Evolutionary conservation across 2,113 vertebrate genomes (phyloP), one percentile per base, ranked within the genome.

Genomic region (Cephalopholis sonnerati): DNA sequence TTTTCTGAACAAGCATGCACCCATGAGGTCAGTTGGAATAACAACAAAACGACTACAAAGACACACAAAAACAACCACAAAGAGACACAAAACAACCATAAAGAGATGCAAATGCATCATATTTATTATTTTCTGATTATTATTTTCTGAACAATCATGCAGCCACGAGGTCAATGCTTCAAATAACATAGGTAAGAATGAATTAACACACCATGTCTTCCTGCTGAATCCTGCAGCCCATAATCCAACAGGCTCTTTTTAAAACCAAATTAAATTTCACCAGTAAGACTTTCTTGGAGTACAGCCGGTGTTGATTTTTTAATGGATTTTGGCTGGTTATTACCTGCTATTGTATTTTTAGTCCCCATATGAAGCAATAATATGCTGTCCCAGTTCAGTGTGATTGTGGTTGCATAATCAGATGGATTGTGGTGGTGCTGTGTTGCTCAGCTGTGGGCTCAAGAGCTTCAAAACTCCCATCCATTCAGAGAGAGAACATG

Each of bases 361-460:
- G 72, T 2, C 22, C 50, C 69, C 36, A 48, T 54, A 72, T 67
- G 53, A 68, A 81, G 57, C 73, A 81, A 73, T 77, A 24, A 80
- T 50, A 77, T 67, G 74, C 41, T 44, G 11, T 74, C 62, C 63
- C 73, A 51, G 75, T 77, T 67, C 77, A 64, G 76, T 67, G 76
- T 74, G 73, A 76, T 25, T 44, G 41, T 44, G 76, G 62, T 90
- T 90, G 77, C 70, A 58, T 82, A 84, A 86, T 58, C 69, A 64
- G 29, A 69, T 59, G 54, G 71, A 44, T 8, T 70, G 75, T 22
- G 59, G 55, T 2, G 27, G 36, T 12, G 77, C 24, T 55, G 39
- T 44, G 58, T 58, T 55, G 74, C 51, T 84, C 71, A 65, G 57
- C 74, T 84, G 83, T 85, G 57, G 61, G 79, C 61, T 83, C 54